Evolutionary conservation across 2,797 vertebrate species (phyloP).

Genomic region (Girardinus metallicus): DNA sequence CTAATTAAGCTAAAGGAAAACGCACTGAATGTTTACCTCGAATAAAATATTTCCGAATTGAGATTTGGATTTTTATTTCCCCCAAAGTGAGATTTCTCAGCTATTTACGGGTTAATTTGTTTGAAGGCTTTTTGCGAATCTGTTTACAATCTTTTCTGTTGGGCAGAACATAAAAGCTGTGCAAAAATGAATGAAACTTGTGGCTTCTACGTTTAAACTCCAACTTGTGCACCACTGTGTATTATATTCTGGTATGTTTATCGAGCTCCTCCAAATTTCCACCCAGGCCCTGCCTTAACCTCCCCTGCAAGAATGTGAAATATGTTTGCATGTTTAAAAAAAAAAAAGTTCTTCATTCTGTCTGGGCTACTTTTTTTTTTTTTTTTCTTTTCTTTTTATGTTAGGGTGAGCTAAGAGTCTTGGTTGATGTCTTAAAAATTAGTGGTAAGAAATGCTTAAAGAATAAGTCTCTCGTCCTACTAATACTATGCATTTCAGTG

Average conservation of each 20-base stretch:
- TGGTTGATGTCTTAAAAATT: conserved; percentile 42
- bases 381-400: conserved; percentile 65
- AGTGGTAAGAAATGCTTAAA: conserved; percentile 13
- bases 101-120: not conserved
- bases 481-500: conserved; percentile 40
- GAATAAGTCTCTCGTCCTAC: conserved; percentile 16
- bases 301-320: conserved; percentile 77
- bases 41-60: not conserved
- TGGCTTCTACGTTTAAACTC: conserved; percentile 20
- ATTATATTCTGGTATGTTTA: conserved; percentile 50
- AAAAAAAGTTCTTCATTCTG: conserved; percentile 55
- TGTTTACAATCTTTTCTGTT: not conserved
- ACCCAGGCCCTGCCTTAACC: conserved; percentile 62
- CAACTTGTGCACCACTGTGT: conserved; percentile 41
- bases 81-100: not conserved
- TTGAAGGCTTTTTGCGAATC: not conserved
- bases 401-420: conserved; percentile 62
- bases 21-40: not conserved
- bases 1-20: not conserved
- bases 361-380: conserved; percentile 63
- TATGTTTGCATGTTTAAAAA: conserved; percentile 74
- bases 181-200: conserved; percentile 35
- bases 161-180: not conserved
- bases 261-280: conserved; percentile 70
- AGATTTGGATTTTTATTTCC: not conserved